These are phyloP conservation scores for Bufo bufo DNA, from an alignment of 2,113 vertebrate genomes.

Conservation along the genomic window DNA sequence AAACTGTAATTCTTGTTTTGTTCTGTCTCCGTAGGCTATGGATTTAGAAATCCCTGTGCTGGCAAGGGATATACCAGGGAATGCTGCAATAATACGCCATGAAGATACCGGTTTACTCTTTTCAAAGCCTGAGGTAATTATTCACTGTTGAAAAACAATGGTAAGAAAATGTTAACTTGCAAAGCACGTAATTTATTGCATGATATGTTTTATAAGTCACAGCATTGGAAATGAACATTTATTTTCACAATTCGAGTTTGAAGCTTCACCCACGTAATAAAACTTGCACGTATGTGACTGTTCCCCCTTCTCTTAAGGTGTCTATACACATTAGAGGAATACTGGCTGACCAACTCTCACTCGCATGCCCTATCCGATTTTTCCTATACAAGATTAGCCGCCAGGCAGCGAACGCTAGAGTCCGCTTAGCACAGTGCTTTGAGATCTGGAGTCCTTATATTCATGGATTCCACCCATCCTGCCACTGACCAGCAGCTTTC, in stretches of 20 bases:
- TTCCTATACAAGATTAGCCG: no score
- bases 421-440: no score
- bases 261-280: no score
- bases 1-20: background rate
- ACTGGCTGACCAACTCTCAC: no score
- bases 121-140: conserved; percentile 81
- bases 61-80: conserved; percentile 88
- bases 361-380: no score
- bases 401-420: no score
- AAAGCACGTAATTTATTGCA: background rate
- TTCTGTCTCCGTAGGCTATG: conserved; percentile 81
- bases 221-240: background rate
- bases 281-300: no score
- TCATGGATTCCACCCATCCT: no score
- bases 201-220: background rate
- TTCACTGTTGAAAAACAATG: background rate
- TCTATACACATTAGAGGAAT: no score
- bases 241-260: background rate
- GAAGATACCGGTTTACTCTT: conserved; percentile 85
- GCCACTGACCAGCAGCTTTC: no score
- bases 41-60: conserved; percentile 84
- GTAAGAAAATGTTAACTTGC: background rate
- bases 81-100: conserved; percentile 82
- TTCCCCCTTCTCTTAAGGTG: no score
- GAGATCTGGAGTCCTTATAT: no score